Evolutionary conservation across 2,797 vertebrate genomes (phyloP).

Genomic region (Anolis apletophallus): DNA sequence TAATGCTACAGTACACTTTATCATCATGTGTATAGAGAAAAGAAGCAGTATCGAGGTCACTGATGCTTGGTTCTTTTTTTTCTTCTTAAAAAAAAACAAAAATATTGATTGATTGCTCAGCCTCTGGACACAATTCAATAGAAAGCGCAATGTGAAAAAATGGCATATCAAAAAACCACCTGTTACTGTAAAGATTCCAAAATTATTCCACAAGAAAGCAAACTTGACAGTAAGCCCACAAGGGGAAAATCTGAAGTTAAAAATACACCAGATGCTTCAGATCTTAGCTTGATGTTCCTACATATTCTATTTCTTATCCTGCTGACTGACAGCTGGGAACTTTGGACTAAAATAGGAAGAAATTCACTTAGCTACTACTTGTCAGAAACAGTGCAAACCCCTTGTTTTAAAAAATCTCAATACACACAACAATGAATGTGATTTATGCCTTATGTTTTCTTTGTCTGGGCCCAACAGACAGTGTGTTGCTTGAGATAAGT

Average conservation of each 20-base stretch:
- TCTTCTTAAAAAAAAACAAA: no score
- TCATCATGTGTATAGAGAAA: neutral
- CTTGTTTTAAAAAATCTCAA: constrained; percentile 41
- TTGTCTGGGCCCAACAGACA: constrained; percentile 46
- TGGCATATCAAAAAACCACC: neutral
- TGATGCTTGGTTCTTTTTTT: no score
- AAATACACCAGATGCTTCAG: neutral
- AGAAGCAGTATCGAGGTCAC: neutral
- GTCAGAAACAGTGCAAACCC: neutral
- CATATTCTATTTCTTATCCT: neutral
- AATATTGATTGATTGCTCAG: no score
- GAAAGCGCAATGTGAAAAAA: neutral
- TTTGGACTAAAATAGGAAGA: neutral
- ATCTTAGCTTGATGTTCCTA: neutral
- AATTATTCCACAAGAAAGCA: constrained; percentile 4
- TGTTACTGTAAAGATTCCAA: neutral
- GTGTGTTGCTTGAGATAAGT: constrained; percentile 10
- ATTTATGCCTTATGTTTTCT: constrained; percentile 43
- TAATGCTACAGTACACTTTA: neutral
- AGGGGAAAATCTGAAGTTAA: constrained; percentile 11
- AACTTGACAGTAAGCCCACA: neutral
- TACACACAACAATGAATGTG: neutral
- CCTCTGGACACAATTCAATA: neutral
- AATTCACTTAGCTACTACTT: neutral
- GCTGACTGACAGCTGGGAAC: neutral